Evolutionary conservation across 2,888 invertebrate species (phyloP).

Genomic region (Leucophora obtusa): DNA sequence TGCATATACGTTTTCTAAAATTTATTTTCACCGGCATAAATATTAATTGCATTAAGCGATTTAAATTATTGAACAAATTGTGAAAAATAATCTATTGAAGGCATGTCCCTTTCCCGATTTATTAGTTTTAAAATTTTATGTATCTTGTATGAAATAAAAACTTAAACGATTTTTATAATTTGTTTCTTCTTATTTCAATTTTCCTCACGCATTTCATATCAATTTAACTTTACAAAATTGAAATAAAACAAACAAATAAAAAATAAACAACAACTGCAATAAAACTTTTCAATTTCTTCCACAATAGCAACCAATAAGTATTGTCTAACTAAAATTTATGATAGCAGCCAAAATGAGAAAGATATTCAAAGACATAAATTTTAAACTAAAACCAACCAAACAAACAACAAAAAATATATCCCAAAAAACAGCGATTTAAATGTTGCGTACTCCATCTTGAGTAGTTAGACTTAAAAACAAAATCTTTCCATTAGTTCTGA

Average conservation of each 20-base stretch:
- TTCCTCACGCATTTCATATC: background rate
- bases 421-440: constrained; percentile 15
- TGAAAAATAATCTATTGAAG: too few relatives aligned
- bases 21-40: too few relatives aligned
- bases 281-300: constrained; percentile 2
- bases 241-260: constrained; percentile 11
- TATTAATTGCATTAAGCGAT: too few relatives aligned
- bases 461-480: constrained; percentile 20
- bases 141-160: too few relatives aligned
- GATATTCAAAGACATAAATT: constrained; percentile 26
- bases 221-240: constrained; percentile 13
- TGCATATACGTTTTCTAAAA: too few relatives aligned
- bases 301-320: constrained; percentile 16
- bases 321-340: constrained; percentile 40
- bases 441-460: constrained; percentile 29
- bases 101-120: too few relatives aligned
- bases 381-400: background rate
- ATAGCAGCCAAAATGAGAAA: constrained; percentile 24
- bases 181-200: background rate
- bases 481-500: constrained; percentile 19
- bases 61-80: too few relatives aligned
- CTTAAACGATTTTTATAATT: background rate
- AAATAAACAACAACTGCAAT: constrained; percentile 14
- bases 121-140: too few relatives aligned
- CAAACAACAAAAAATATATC: background rate